phyloP scores from a whole-genome alignment of 2,113 vertebrate species.

The Lycaon pictus region DNA sequence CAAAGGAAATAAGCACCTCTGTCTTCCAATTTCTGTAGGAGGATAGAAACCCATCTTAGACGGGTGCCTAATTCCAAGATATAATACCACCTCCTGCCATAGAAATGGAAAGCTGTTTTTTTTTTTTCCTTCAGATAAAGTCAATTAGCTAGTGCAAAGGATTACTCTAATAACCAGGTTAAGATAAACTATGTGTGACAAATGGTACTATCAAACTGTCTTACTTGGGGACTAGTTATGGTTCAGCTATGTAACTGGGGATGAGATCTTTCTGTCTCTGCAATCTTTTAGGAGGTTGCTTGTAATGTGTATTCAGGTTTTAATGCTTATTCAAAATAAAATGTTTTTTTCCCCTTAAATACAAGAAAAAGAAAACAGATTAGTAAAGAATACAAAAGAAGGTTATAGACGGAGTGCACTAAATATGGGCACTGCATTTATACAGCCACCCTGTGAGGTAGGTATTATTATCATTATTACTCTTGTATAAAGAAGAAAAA shows the following conservation, averaged over 20 bases:
- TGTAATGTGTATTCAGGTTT: not conserved
- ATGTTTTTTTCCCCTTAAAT: not conserved
- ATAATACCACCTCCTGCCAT: not conserved
- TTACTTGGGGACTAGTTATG: not conserved
- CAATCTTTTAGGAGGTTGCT: not conserved
- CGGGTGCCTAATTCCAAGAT: not conserved
- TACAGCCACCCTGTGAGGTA: not conserved
- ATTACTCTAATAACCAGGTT: not conserved
- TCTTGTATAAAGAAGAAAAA: not conserved
- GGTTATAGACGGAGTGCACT: not conserved
- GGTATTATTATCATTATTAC: not conserved
- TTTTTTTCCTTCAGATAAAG: not conserved
- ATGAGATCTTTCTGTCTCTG: not conserved
- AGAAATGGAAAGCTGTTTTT: not conserved
- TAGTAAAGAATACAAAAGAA: not conserved
- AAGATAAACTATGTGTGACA: not conserved
- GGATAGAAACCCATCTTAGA: not conserved
- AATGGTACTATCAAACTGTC: not conserved
- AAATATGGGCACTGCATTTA: not conserved
- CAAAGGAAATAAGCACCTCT: not conserved
- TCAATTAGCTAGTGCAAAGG: not conserved
- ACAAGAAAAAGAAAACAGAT: not conserved
- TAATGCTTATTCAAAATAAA: not conserved
- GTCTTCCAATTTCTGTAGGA: not conserved
- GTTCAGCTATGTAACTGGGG: not conserved